Conservation (phyloP, 1,140 invertebrate genomes). For the Drosophila sechellia region DNA sequence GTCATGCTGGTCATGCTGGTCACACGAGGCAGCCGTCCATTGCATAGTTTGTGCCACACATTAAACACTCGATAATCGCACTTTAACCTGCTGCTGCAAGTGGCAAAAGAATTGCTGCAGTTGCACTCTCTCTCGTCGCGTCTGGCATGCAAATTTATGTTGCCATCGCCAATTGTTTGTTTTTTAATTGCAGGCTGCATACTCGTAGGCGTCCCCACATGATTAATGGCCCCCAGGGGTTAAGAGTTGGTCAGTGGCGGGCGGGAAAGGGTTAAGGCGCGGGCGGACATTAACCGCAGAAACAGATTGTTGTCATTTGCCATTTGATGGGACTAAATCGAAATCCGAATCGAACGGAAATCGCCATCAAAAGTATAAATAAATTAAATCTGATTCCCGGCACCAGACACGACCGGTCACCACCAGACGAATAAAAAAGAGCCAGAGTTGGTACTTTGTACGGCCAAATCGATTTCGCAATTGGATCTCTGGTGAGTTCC, state of each 20-base stretch:
- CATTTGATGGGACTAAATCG: slow-evolving; percentile 62
- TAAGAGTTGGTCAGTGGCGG: slow-evolving; percentile 4
- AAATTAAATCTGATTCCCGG: slow-evolving; percentile 46
- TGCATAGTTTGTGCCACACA: slow-evolving; percentile 15
- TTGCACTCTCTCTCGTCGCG: slow-evolving; percentile 32
- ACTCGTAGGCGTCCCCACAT: slow-evolving; percentile 68
- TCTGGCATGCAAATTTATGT: slow-evolving; percentile 69
- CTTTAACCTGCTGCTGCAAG: slow-evolving; percentile 19
- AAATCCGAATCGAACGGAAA: slow-evolving; percentile 42
- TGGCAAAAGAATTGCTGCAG: slow-evolving; percentile 49
- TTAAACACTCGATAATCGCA: slow-evolving; percentile 5
- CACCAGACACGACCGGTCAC: slow-evolving; percentile 45
- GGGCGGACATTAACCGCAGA: slow-evolving; percentile 42
- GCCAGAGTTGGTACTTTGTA: slow-evolving; percentile 5
- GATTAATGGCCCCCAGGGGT: slow-evolving; percentile 59
- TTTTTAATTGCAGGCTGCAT: slow-evolving; percentile 69
- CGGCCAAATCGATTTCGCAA: slow-evolving; percentile 21
- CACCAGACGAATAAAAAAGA: neutral
- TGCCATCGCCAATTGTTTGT: slow-evolving; percentile 41
- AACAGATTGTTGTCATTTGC: slow-evolving; percentile 77
- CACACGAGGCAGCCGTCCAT: slow-evolving; percentile 21
- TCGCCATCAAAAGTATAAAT: slow-evolving; percentile 54
- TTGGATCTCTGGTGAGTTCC: neutral
- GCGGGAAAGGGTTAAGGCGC: neutral
- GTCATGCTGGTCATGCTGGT: slow-evolving; percentile 2